Evolutionary conservation across 2,888 invertebrate species (phyloP).

Genomic region (Glyphotaelius pellucidus): DNA sequence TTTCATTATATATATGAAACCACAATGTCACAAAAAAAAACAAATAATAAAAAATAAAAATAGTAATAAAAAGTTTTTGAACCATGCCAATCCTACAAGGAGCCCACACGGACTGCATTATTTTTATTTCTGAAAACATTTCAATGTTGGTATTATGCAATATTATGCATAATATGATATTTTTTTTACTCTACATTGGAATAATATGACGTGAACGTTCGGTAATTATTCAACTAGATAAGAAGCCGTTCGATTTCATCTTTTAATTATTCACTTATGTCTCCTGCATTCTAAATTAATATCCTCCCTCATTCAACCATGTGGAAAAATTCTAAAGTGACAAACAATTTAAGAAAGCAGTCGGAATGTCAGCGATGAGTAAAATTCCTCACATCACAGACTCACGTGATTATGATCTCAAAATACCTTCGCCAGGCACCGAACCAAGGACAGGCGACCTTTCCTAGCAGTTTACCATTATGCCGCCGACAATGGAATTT

Average conservation of each 20-base stretch:
- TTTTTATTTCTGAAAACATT: no score
- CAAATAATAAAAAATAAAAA: no score
- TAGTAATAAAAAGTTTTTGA: no score
- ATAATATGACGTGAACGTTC: not conserved
- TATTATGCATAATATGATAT: not conserved
- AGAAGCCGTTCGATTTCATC: not conserved
- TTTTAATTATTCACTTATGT: not conserved
- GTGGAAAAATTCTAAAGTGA: slow-evolving; percentile 31
- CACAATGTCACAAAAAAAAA: no score
- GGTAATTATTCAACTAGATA: not conserved
- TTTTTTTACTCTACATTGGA: not conserved
- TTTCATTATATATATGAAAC: no score
- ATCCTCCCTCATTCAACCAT: not conserved
- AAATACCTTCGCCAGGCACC: not conserved
- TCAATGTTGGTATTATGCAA: no score
- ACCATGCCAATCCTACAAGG: no score
- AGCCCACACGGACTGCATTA: no score
- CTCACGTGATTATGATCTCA: slow-evolving; percentile 50
- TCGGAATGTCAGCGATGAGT: slow-evolving; percentile 22
- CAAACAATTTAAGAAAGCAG: slow-evolving; percentile 30
- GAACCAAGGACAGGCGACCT: not conserved
- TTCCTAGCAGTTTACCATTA: not conserved
- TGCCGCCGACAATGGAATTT: slow-evolving; percentile 48
- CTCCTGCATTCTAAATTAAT: not conserved
- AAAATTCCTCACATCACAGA: slow-evolving; percentile 24